Evolutionary conservation across 2,113 vertebrate species (phyloP).

Genomic region (Pipa parva): DNA sequence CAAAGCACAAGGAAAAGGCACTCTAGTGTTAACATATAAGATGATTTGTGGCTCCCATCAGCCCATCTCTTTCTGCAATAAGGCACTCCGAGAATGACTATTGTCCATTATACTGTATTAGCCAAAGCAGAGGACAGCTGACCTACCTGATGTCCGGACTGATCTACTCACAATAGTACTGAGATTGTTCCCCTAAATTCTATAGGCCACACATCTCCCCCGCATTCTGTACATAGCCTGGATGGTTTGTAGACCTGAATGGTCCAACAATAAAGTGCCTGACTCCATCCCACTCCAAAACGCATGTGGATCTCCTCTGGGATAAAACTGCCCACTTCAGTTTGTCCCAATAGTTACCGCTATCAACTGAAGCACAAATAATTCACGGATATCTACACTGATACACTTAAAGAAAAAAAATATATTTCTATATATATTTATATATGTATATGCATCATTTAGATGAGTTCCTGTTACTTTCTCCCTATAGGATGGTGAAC

Average conservation of each 20-base stretch:
- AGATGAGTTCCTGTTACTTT: not conserved
- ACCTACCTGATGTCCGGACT: no score
- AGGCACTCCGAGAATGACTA: slow-evolving; percentile 12
- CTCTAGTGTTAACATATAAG: slow-evolving; percentile 20
- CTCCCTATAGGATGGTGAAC: not conserved
- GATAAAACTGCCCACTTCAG: no score
- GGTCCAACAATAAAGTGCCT: no score
- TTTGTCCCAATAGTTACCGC: no score
- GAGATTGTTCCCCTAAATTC: no score
- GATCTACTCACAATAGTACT: not conserved
- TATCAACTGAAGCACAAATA: not conserved
- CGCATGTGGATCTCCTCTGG: no score
- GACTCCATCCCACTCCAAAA: no score
- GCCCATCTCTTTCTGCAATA: not conserved
- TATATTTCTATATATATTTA: not conserved
- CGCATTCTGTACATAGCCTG: no score
- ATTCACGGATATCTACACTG: not conserved
- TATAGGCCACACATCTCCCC: no score
- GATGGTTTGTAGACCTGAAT: no score
- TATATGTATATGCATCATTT: not conserved
- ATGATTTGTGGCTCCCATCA: not conserved
- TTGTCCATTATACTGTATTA: not conserved
- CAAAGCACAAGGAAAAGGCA: no score
- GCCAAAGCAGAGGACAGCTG: not conserved
- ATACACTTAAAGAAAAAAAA: not conserved